phyloP scores from a whole-genome alignment of 2,113 vertebrate genomes.

The Anolis sagrei region DNA sequence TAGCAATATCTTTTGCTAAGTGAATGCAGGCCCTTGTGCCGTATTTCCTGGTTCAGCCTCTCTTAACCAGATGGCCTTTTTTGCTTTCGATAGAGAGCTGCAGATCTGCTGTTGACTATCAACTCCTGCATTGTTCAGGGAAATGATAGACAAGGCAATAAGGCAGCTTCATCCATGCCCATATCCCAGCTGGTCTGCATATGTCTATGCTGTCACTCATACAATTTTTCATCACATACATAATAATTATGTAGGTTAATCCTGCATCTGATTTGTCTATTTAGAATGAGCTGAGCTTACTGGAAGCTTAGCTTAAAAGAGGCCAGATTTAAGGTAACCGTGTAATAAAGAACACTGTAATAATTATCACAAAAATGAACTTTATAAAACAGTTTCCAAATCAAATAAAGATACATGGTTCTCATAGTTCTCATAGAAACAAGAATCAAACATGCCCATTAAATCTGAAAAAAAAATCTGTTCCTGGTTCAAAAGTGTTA shows the following conservation, averaged over 20 bases:
- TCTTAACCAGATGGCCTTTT: not conserved
- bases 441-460: not conserved
- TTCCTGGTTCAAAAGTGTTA: too few relatives aligned
- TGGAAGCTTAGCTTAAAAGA: not conserved
- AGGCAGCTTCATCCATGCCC: not conserved
- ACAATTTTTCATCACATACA: not conserved
- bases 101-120: not conserved
- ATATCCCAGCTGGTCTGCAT: not conserved
- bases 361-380: too few relatives aligned
- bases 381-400: not conserved
- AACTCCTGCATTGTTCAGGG: not conserved
- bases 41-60: too few relatives aligned
- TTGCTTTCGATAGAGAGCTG: not conserved
- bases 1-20: too few relatives aligned
- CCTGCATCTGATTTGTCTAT: not conserved
- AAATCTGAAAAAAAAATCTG: too few relatives aligned
- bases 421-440: not conserved
- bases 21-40: too few relatives aligned
- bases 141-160: not conserved
- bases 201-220: not conserved
- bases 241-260: constrained; percentile 9
- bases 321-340: not conserved
- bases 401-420: not conserved
- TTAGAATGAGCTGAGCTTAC: not conserved
- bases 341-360: not conserved